These are phyloP conservation scores for Xiphias gladius DNA, from an alignment of 2,113 vertebrate species.

Conservation along the genomic window DNA sequence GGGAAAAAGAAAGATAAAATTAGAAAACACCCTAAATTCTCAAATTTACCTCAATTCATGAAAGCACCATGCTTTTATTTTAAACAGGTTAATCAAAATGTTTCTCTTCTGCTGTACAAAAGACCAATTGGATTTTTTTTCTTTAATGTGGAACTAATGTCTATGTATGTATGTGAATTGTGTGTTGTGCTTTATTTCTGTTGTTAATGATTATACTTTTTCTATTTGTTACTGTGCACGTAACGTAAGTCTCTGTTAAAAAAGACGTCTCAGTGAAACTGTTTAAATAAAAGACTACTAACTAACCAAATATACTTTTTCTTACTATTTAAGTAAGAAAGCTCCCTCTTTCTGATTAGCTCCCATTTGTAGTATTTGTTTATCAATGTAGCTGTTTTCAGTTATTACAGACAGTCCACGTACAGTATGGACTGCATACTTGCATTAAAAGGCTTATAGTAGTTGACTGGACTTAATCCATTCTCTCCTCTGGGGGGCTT, in stretches of 20 bases:
- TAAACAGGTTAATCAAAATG: not conserved
- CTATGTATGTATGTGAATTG: no score
- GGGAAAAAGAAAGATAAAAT: constrained; percentile 36
- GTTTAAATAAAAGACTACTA: no score
- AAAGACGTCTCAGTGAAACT: not conserved
- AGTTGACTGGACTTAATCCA: not conserved
- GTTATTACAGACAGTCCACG: no score
- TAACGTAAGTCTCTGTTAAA: not conserved
- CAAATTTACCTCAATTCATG: not conserved
- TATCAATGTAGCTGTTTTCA: no score
- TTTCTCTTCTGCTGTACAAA: no score
- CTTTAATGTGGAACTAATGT: not conserved
- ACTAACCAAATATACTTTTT: no score
- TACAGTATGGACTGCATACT: no score
- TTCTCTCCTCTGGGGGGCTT: not conserved
- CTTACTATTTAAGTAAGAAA: no score
- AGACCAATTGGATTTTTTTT: not conserved
- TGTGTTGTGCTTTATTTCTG: no score
- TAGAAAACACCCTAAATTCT: constrained; percentile 53
- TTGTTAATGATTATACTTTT: not conserved
- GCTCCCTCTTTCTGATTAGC: no score
- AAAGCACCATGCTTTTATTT: not conserved
- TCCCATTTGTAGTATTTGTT: no score
- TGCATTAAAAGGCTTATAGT: not conserved
- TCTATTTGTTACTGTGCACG: not conserved